These are phyloP conservation scores for Tetramorium bicarinatum DNA, from an alignment of 2,888 invertebrate species.

Conservation along the genomic window DNA sequence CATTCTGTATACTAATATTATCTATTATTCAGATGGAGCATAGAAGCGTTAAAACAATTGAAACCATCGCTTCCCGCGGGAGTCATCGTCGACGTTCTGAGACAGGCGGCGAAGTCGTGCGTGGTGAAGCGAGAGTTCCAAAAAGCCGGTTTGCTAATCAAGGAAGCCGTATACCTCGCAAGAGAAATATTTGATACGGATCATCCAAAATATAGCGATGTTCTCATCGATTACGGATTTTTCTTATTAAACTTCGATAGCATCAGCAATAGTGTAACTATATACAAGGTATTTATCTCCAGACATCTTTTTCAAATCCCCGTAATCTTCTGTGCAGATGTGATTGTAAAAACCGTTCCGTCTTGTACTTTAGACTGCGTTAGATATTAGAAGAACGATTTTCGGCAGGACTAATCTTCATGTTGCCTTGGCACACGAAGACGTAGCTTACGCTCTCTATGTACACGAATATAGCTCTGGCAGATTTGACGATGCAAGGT, in stretches of 20 bases:
- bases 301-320: not conserved
- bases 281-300: constrained; percentile 90
- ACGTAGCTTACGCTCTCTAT: constrained; percentile 97
- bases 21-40: constrained; percentile 89
- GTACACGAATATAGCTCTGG: constrained; percentile 97
- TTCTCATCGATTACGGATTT: constrained; percentile 96
- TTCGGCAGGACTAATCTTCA: constrained; percentile 95
- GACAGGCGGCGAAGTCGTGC: constrained; percentile 96
- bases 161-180: constrained; percentile 92
- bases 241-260: constrained; percentile 96
- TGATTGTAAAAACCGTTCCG: not conserved
- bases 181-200: constrained; percentile 88
- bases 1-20: not conserved
- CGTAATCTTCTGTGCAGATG: not conserved
- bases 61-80: constrained; percentile 89
- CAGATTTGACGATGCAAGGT: constrained; percentile 93
- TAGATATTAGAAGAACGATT: constrained; percentile 91
- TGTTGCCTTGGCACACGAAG: constrained; percentile 96
- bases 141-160: constrained; percentile 93
- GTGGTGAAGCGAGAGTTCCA: constrained; percentile 95
- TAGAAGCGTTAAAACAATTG: constrained; percentile 91
- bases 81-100: constrained; percentile 93
- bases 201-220: constrained; percentile 95
- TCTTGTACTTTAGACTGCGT: constrained; percentile 88
- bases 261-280: constrained; percentile 93